A percentile compares a stretch with the other conserved stretches of the same genome.
Conservation (phyloP, 2,113 vertebrate species). For the Rhinolophus ferrumequinum region DNA sequence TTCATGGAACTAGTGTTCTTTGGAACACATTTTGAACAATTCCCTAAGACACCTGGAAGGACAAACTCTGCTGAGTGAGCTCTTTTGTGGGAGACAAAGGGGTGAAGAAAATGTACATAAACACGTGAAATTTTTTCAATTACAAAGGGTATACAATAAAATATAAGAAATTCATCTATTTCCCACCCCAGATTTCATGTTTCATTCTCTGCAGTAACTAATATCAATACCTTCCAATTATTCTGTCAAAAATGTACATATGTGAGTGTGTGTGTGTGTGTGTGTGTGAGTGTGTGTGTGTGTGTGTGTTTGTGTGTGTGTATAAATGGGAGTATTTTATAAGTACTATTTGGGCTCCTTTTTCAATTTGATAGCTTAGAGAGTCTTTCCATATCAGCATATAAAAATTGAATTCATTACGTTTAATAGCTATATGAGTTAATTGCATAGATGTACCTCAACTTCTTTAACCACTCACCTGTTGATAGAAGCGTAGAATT, state of each 20-base stretch:
- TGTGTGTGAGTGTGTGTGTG: neutral
- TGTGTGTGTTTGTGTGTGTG: neutral
- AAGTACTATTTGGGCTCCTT: neutral
- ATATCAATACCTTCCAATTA: neutral
- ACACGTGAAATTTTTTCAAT: neutral
- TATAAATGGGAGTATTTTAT: neutral
- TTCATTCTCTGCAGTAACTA: neutral
- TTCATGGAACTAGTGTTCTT: neutral
- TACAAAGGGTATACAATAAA: neutral
- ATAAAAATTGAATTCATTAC: neutral
- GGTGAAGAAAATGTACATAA: neutral
- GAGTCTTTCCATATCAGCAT: neutral
- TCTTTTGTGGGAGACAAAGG: neutral
- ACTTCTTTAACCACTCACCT: neutral
- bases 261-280: neutral
- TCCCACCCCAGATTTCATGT: neutral
- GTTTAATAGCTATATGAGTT: neutral
- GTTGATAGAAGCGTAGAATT: neutral
- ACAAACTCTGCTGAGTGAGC: neutral
- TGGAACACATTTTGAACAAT: neutral
- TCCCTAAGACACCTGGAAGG: neutral
- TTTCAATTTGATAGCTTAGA: slow-evolving; percentile 4
- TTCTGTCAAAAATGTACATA: neutral
- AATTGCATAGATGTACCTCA: neutral
- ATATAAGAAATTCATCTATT: neutral